These are phyloP conservation scores for Ophion slaviceki DNA, from an alignment of 2,888 invertebrate species.

Conservation along the genomic window DNA sequence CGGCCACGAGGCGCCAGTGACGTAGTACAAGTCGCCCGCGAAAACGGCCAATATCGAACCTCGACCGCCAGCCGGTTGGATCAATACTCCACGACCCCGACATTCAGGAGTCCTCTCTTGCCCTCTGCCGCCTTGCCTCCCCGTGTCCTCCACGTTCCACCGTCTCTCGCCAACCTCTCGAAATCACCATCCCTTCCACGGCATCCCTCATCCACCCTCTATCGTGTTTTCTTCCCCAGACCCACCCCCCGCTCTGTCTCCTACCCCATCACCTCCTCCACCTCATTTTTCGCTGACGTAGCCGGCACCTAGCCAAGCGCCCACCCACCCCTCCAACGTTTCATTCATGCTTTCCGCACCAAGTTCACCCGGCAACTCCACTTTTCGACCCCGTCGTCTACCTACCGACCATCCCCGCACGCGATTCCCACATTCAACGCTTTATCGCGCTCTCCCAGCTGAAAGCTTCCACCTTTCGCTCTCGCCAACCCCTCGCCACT, in stretches of 20 bases:
- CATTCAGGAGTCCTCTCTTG: conserved; percentile 80
- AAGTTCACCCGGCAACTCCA: conserved; percentile 63
- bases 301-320: conserved; percentile 62
- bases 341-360: conserved; percentile 80
- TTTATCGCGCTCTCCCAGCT: conserved; percentile 36
- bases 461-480: conserved; percentile 43
- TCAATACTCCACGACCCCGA: conserved; percentile 83
- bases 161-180: conserved; percentile 42
- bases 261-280: conserved; percentile 60
- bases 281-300: conserved; percentile 66
- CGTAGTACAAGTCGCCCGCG: conserved; percentile 76
- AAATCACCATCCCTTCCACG: conserved; percentile 68
- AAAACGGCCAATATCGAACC: conserved; percentile 81
- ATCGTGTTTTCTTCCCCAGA: conserved; percentile 53
- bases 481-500: conserved; percentile 24
- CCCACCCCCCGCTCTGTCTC: conserved; percentile 52
- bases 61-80: conserved; percentile 76
- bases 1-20: conserved; percentile 72
- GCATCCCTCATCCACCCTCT: conserved; percentile 78
- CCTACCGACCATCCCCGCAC: conserved; percentile 51
- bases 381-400: conserved; percentile 64
- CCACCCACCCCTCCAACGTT: conserved; percentile 71
- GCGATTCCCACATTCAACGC: conserved; percentile 17
- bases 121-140: conserved; percentile 38
- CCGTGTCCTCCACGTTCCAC: conserved; percentile 11